A percentile compares a stretch with the other conserved stretches of the same genome.
Evolutionary conservation across 2,888 invertebrate genomes (phyloP).

Genomic region (Apoda limacodes): DNA sequence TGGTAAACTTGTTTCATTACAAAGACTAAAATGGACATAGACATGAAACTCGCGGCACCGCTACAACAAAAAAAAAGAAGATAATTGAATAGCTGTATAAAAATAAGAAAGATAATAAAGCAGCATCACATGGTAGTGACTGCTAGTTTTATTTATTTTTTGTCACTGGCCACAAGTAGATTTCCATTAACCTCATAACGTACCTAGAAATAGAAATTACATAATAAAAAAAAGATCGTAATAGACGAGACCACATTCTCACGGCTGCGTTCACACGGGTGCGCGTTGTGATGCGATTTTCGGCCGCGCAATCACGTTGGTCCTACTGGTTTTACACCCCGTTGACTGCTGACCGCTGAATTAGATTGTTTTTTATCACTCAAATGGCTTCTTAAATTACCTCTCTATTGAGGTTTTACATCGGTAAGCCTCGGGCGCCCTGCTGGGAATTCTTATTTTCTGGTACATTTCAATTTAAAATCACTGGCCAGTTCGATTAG

Average conservation of each 20-base stretch:
- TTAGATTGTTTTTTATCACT: constrained; percentile 26
- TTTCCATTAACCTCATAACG: no score
- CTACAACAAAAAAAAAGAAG: no score
- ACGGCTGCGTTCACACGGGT: constrained; percentile 46
- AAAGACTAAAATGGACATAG: no score
- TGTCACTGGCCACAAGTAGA: constrained; percentile 8
- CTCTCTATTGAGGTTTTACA: constrained; percentile 19
- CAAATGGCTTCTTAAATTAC: constrained; percentile 27
- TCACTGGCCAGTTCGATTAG: constrained; percentile 2
- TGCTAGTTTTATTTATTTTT: constrained; percentile 2
- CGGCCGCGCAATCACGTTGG: constrained; percentile 40
- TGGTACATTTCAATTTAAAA: background rate
- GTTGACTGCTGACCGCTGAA: constrained; percentile 31
- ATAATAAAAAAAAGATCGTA: constrained; percentile 7
- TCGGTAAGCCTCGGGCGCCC: constrained; percentile 5
- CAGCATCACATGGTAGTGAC: no score
- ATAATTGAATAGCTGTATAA: no score
- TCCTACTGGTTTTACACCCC: constrained; percentile 56
- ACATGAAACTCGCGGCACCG: no score
- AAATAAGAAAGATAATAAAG: no score
- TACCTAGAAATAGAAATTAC: no score
- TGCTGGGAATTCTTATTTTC: background rate
- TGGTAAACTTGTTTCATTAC: no score
- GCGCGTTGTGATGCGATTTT: no score
- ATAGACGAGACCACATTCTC: constrained; percentile 45